These are phyloP conservation scores for Pterocles burchelli DNA, from an alignment of 2,113 vertebrate species.

Conservation along the genomic window DNA sequence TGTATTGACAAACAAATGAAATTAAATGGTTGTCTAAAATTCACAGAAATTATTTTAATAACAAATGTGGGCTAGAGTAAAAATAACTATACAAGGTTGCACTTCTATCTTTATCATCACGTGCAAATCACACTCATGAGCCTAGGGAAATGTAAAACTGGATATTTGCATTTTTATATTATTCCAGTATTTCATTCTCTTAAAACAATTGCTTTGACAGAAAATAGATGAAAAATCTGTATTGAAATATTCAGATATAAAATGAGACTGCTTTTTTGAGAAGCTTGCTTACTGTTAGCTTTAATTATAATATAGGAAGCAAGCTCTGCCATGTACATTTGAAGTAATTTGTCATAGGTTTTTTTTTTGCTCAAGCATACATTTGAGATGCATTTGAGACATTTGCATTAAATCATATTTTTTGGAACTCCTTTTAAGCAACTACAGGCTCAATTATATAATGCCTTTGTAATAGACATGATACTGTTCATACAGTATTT, in stretches of 20 bases:
- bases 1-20: neutral
- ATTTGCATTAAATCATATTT: neutral
- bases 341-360: neutral
- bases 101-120: neutral
- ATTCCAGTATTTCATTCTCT: neutral
- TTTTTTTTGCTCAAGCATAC: neutral
- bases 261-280: neutral
- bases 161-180: neutral
- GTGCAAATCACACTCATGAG: neutral
- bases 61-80: neutral
- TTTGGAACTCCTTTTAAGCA: neutral
- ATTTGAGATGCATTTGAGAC: neutral
- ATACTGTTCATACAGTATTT: neutral
- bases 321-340: neutral
- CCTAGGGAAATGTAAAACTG: neutral
- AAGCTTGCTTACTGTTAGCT: neutral
- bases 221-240: neutral
- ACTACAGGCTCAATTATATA: neutral
- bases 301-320: neutral
- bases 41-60: neutral
- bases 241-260: neutral
- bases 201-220: conserved; percentile 1
- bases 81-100: neutral
- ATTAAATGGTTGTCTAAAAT: neutral
- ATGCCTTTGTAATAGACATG: neutral